Conservation (phyloP, 2,888 invertebrate species). For the Zhuqinia jingwanae region DNA sequence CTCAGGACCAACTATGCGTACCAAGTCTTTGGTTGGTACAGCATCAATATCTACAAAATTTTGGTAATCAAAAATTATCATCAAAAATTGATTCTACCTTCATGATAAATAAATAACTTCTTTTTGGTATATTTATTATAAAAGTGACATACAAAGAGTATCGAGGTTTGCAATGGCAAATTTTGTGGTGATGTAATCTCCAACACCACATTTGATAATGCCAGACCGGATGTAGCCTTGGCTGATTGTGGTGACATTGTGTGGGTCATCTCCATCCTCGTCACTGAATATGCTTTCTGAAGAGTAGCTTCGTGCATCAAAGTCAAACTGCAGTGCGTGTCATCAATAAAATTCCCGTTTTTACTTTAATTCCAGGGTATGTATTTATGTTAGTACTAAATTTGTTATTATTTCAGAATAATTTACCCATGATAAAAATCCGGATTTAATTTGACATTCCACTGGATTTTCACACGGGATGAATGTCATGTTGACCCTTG, state of each 20-base stretch:
- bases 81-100: background rate
- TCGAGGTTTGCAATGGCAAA: constrained; percentile 74
- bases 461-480: constrained; percentile 75
- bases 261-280: constrained; percentile 66
- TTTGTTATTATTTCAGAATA: background rate
- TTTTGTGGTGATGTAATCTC: constrained; percentile 71
- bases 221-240: constrained; percentile 73
- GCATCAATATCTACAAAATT: constrained; percentile 67
- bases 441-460: constrained; percentile 74
- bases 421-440: constrained; percentile 67
- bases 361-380: too few species aligned
- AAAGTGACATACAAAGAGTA: constrained; percentile 61
- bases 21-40: constrained; percentile 66
- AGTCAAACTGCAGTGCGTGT: constrained; percentile 61
- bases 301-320: constrained; percentile 68
- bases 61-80: background rate
- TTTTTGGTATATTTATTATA: background rate
- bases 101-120: background rate
- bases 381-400: too few species aligned
- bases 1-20: constrained; percentile 74
- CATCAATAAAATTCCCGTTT: background rate
- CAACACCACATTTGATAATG: constrained; percentile 71
- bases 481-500: constrained; percentile 74
- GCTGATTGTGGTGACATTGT: constrained; percentile 70
- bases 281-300: constrained; percentile 73